phyloP scores from a whole-genome alignment of 2,888 invertebrate species.

The Pegoplata infirma region DNA sequence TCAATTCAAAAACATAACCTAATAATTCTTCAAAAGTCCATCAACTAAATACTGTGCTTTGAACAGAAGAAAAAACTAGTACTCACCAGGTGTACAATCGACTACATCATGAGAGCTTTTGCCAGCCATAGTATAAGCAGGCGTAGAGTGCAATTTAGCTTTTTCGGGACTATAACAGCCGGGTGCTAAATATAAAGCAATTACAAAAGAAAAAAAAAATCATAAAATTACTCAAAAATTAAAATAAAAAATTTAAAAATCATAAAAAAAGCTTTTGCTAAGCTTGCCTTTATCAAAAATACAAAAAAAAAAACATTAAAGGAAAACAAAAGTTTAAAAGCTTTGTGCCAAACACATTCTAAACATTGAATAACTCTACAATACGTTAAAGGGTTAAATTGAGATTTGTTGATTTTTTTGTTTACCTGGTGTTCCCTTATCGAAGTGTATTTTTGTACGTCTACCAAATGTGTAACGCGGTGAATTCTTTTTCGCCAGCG shows the following conservation, averaged over 20 bases:
- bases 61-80: no score
- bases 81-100: conserved; percentile 71
- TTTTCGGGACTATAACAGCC: conserved; percentile 81
- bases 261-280: conserved; percentile 27
- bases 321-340: conserved; percentile 12
- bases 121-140: conserved; percentile 80
- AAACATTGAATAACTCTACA: conserved; percentile 3
- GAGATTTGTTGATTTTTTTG: conserved; percentile 30
- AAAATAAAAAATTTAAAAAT: background rate
- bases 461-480: conserved; percentile 79
- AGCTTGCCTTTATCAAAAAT: conserved; percentile 4
- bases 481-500: conserved; percentile 78
- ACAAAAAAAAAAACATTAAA: conserved; percentile 8
- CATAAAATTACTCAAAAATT: conserved; percentile 11
- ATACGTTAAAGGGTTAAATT: background rate
- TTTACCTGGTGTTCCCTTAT: conserved; percentile 76
- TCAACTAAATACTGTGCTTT: conserved; percentile 1
- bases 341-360: conserved; percentile 32
- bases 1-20: no score
- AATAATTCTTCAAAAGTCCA: background rate
- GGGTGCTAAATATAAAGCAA: conserved; percentile 72
- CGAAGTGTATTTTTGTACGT: conserved; percentile 79
- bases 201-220: conserved; percentile 18
- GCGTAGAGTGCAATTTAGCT: conserved; percentile 79
- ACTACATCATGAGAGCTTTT: conserved; percentile 77